Conservation (phyloP, 2,797 vertebrate species). For the Enteromius anoplus region DNA sequence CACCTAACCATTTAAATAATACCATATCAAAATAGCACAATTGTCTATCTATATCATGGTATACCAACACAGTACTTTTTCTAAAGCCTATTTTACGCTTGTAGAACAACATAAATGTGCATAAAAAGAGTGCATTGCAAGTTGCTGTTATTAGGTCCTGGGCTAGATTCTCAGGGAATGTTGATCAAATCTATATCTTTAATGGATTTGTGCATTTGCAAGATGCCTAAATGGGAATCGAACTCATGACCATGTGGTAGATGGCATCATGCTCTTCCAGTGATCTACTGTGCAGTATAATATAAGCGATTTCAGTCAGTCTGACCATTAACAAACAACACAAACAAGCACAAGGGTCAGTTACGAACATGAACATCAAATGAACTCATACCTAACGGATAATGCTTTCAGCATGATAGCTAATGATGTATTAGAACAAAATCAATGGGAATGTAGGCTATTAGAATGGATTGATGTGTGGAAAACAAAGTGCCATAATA, state of each 20-base stretch:
- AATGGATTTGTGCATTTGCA: not conserved
- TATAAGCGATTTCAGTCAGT: not conserved
- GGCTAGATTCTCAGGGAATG: not conserved
- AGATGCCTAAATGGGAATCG: not conserved
- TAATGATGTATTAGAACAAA: constrained; percentile 41
- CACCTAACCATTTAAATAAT: not conserved
- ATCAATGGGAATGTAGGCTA: constrained; percentile 38
- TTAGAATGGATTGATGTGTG: constrained; percentile 34
- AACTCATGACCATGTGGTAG: not conserved
- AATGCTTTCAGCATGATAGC: constrained; percentile 32
- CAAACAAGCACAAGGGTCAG: constrained; percentile 12
- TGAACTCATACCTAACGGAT: constrained; percentile 27
- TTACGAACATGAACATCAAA: constrained; percentile 25
- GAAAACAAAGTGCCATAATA: constrained; percentile 33
- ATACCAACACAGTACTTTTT: not conserved
- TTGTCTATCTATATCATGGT: not conserved
- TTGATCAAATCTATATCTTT: not conserved
- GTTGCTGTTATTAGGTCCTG: not conserved
- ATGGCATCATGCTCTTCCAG: not conserved
- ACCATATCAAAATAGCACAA: not conserved
- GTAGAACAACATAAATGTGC: not conserved
- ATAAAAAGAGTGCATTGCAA: not conserved
- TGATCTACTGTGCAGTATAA: not conserved
- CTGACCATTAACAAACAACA: constrained; percentile 22
- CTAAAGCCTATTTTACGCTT: not conserved